These are phyloP conservation scores for Cynoglossus semilaevis DNA, from an alignment of 2,113 vertebrate species.

Conservation along the genomic window DNA sequence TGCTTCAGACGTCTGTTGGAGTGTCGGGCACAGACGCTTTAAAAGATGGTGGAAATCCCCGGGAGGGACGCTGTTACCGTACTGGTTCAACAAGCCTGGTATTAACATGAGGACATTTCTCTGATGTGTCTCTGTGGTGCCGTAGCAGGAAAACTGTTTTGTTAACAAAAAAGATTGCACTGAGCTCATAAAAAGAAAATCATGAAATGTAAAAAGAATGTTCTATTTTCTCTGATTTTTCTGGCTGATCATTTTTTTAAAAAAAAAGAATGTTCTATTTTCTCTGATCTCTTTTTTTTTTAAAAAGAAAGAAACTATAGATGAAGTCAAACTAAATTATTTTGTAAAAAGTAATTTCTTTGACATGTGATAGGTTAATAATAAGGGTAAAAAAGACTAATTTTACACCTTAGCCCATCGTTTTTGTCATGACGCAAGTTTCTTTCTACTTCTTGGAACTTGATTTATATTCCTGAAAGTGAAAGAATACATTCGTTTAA, in stretches of 20 bases:
- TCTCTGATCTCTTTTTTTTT: slow-evolving; percentile 7
- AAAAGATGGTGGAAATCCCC: slow-evolving; percentile 19
- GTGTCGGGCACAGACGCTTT: slow-evolving; percentile 17
- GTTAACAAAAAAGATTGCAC: not conserved
- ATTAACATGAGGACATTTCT: slow-evolving; percentile 16
- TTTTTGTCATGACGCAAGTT: no score
- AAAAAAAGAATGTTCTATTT: not conserved
- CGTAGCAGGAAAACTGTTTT: not conserved
- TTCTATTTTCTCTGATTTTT: slow-evolving; percentile 4
- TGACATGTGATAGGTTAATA: not conserved
- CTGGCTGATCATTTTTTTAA: not conserved
- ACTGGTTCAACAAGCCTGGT: slow-evolving; percentile 9
- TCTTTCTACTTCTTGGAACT: no score
- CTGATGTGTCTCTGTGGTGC: slow-evolving; percentile 2
- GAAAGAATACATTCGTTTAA: no score
- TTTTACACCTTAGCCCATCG: no score
- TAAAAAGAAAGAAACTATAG: not conserved
- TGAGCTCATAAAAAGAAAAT: not conserved
- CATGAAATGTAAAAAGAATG: not conserved
- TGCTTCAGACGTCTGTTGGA: slow-evolving; percentile 23
- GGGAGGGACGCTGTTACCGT: slow-evolving; percentile 16
- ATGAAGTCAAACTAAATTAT: no score
- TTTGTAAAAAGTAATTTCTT: not conserved
- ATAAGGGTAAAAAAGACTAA: no score
- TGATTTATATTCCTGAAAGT: no score